Evolutionary conservation across 2,888 invertebrate genomes (phyloP), one percentile per base, ranked within the genome.

Genomic region (Rotaria socialis): DNA sequence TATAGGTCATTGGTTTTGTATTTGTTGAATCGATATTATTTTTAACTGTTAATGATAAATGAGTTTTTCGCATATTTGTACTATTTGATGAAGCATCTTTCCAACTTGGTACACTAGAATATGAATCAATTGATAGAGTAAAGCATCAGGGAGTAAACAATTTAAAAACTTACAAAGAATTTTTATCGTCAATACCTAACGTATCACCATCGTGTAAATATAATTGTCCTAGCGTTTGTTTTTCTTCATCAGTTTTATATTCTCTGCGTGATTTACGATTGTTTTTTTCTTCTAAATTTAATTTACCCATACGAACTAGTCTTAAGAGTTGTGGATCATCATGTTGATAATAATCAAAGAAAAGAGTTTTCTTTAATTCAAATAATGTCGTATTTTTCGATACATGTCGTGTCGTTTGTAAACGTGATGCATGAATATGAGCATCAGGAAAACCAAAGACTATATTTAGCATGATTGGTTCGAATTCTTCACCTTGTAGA

Each of bases 211-310:
- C 80, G 4, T 47, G 80, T 47, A 80, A 47, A 80, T n/a, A 2
- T n/a, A 80, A 47, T n/a, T 80, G 43, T 47, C 24, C 43, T 80
- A 80, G 14, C 47, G 80, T 80, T 47, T 80, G 80, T 47, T 47
- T 80, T 80, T 80, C 80, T 80, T 80, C 80, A 47, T 43, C 80
- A 47, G 22, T n/a, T 47, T 80, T 80, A 80, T 47, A 80, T 80
- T 80, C 80, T 22, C 80, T 22, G 24, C 43, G 47, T 47, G 24
- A n/a, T 80, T 47, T 43, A 11, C 80, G 80, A 47, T 80, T 47
- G n/a, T 80, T 80, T n/a, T 80, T 80, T n/a, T 80, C 80, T 47
- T 80, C 80, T 80, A 80, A 80, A 80, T 80, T 80, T n/a, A 80
- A 80, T 80, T 80, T 80, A n/a, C 80, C 80, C 47, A 80, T 47